Evolutionary conservation across 2,113 vertebrate species (phyloP).

Genomic region (Pollimyrus isidori): DNA sequence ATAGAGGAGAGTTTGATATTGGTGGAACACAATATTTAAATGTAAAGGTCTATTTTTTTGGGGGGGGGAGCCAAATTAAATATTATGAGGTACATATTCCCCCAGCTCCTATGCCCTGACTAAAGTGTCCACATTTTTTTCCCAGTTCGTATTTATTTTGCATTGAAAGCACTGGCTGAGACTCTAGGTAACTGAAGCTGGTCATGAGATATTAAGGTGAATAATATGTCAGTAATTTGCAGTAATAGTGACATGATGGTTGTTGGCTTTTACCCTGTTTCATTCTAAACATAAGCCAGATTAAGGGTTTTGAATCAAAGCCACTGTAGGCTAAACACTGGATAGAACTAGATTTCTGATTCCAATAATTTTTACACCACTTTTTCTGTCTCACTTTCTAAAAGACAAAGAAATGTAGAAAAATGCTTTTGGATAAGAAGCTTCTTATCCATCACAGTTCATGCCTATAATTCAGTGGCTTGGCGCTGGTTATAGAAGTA

Average conservation of each 20-base stretch:
- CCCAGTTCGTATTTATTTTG: not conserved
- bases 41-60: not conserved
- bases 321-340: not conserved
- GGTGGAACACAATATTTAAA: not conserved
- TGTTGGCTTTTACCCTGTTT: not conserved
- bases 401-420: not conserved
- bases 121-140: not conserved
- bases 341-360: not conserved
- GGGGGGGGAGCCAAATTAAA: not conserved
- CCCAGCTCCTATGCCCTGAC: not conserved
- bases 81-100: not conserved
- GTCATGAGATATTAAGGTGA: not conserved
- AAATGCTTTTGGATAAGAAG: not conserved
- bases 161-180: not conserved
- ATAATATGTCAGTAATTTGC: not conserved
- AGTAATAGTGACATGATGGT: not conserved
- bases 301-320: not conserved
- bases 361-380: not conserved
- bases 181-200: not conserved
- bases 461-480: slow-evolving; percentile 42
- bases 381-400: not conserved
- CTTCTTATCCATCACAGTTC: slow-evolving; percentile 71
- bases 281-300: not conserved
- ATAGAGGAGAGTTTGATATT: not conserved
- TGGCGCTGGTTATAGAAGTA: not conserved